Evolutionary conservation across 2,888 invertebrate genomes (phyloP).

Genomic region (Caenorhabditis wallacei): DNA sequence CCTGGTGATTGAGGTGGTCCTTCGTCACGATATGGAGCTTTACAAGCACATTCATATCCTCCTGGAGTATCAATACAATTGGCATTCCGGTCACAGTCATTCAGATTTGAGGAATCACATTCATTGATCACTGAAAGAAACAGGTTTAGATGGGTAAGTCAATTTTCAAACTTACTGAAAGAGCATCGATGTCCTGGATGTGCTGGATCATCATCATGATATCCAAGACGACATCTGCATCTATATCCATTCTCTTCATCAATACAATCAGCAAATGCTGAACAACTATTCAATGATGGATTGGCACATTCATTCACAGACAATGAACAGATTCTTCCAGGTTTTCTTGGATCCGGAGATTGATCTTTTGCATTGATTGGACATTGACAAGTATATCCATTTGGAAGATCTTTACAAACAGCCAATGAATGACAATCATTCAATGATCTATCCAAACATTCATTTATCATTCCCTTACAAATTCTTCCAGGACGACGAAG

Average conservation of each 20-base stretch:
- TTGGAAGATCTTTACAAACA: constrained; percentile 85
- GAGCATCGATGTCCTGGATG: constrained; percentile 81
- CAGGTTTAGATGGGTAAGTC: neutral
- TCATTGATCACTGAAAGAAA: constrained; percentile 81
- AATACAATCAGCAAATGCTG: constrained; percentile 82
- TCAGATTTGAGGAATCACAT: constrained; percentile 81
- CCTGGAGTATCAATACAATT: constrained; percentile 81
- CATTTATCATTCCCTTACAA: constrained; percentile 81
- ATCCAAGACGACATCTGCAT: constrained; percentile 79
- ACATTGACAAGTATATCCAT: constrained; percentile 85
- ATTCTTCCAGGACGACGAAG: constrained; percentile 78
- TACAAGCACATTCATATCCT: constrained; percentile 80
- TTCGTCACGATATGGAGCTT: constrained; percentile 78
- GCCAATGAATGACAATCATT: constrained; percentile 82
- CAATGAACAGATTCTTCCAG: constrained; percentile 79
- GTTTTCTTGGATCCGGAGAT: constrained; percentile 79
- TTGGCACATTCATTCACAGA: constrained; percentile 80
- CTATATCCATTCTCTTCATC: constrained; percentile 81
- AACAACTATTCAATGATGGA: constrained; percentile 82
- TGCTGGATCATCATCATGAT: constrained; percentile 80
- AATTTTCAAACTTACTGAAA: constrained; percentile 69
- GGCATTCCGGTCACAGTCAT: constrained; percentile 82
- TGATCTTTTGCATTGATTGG: constrained; percentile 79
- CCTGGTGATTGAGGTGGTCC: constrained; percentile 74
- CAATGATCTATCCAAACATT: constrained; percentile 80